Percentiles rank a stretch among this genome's conserved stretches.
Evolutionary conservation across 2,797 vertebrate species (phyloP).

Genomic region (Schizopygopsis malacanthus): DNA sequence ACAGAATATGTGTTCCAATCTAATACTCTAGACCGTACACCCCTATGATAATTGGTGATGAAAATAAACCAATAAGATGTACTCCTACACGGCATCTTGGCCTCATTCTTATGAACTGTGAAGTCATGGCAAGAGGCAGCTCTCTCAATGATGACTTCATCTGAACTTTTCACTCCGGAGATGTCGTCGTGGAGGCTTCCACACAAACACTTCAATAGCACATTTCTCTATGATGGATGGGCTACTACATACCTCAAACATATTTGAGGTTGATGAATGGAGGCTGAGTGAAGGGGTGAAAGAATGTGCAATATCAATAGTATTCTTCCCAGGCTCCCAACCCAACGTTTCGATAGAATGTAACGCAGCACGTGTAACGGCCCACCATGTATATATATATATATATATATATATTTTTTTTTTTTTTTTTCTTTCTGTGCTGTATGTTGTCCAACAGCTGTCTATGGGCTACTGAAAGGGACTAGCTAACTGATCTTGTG

Average conservation of each 20-base stretch:
- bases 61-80: too few species aligned
- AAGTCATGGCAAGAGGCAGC: conserved; percentile 64
- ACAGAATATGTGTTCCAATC: conserved; percentile 31
- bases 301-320: conserved; percentile 8
- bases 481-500: background rate
- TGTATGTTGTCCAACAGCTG: background rate
- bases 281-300: conserved; percentile 58
- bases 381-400: too few species aligned
- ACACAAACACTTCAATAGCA: too few species aligned
- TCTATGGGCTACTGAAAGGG: background rate
- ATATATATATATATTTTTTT: too few species aligned
- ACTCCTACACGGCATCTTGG: conserved; percentile 54
- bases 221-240: conserved; percentile 25
- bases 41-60: too few species aligned
- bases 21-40: conserved; percentile 53
- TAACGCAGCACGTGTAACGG: too few species aligned
- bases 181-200: conserved; percentile 38
- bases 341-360: background rate
- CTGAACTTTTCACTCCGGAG: conserved; percentile 68
- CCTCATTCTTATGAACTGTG: conserved; percentile 65
- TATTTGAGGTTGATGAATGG: too few species aligned
- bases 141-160: conserved; percentile 72
- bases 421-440: background rate
- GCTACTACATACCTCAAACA: too few species aligned
- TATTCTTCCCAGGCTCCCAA: conserved; percentile 13